A percentile compares a stretch with the other conserved stretches of the same genome.
phyloP scores from a whole-genome alignment of 2,888 invertebrate genomes.

The Criorhina ranunculi region DNA sequence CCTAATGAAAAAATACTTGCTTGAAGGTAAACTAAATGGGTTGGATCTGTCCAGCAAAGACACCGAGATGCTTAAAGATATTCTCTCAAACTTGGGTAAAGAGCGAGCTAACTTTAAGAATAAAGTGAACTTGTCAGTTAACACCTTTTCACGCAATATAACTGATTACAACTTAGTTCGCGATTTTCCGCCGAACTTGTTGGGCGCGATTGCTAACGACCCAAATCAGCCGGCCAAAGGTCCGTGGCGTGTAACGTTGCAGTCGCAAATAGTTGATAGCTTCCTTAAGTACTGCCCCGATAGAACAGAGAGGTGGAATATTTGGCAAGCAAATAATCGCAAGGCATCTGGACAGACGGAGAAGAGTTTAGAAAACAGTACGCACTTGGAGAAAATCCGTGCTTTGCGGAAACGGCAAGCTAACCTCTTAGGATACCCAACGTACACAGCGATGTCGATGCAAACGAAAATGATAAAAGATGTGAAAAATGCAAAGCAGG shows the following conservation, averaged over 20 bases:
- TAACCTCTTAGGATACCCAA: slow-evolving; percentile 90
- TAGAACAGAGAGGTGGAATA: slow-evolving; percentile 90
- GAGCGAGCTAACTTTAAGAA: slow-evolving; percentile 88
- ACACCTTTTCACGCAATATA: slow-evolving; percentile 88
- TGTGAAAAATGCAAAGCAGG: slow-evolving; percentile 89
- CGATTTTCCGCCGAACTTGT: slow-evolving; percentile 90
- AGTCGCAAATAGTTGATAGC: slow-evolving; percentile 89
- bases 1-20: slow-evolving; percentile 90
- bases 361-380: slow-evolving; percentile 88
- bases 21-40: slow-evolving; percentile 94
- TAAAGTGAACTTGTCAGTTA: slow-evolving; percentile 88
- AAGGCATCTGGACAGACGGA: slow-evolving; percentile 89
- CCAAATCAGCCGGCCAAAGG: slow-evolving; percentile 87
- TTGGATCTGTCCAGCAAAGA: slow-evolving; percentile 87
- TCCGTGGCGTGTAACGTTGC: slow-evolving; percentile 93
- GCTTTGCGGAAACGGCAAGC: slow-evolving; percentile 89
- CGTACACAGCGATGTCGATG: slow-evolving; percentile 94
- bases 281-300: slow-evolving; percentile 95
- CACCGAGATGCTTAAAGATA: slow-evolving; percentile 86
- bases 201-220: slow-evolving; percentile 88
- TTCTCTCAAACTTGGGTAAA: slow-evolving; percentile 85
- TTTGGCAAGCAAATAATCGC: slow-evolving; percentile 92
- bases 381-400: slow-evolving; percentile 92
- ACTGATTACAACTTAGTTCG: slow-evolving; percentile 88
- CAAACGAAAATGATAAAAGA: slow-evolving; percentile 96